Base-by-base conservation (phyloP, 2,113 vertebrate species). In the Chascanopsetta lugubris region DNA sequence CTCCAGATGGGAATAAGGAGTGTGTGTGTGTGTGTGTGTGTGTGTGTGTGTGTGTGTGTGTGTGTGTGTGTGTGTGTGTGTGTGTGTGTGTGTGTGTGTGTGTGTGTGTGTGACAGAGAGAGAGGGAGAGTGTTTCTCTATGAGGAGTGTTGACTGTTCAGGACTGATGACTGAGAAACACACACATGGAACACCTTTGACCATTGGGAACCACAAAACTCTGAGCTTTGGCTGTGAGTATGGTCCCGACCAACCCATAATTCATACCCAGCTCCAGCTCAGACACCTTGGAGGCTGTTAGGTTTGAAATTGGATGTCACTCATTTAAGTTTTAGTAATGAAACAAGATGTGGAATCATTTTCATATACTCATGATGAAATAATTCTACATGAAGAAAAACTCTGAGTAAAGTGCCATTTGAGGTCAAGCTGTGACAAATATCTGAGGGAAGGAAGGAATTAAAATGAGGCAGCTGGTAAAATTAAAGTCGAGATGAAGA, bases 1-100 rank as follows among this genome's bases (percentile, higher is more conserved):
- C 70, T 87, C 85, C 85, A 88, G 82, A 85, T 88, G 87, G 84
- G 75, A 73, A 72, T 63, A 73, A 78, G 51, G 49, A 51, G 72
- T 61, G 24, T 59, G 18, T 64, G 49, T 62, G 22, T 46, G 68
- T 57, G 45, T 48, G 63, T 48, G 55, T 61, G 43, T 36, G 25
- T n/a, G n/a, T n/a, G n/a, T n/a, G n/a, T n/a, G n/a, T n/a, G n/a
- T n/a, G n/a, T n/a, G n/a, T n/a, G n/a, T n/a, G n/a, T n/a, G n/a
- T n/a, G n/a, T n/a, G n/a, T n/a, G n/a, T n/a, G n/a, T n/a, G n/a
- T n/a, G n/a, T n/a, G n/a, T n/a, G n/a, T n/a, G n/a, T n/a, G n/a
- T n/a, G n/a, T n/a, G n/a, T n/a, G n/a, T n/a, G n/a, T n/a, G n/a
- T n/a, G n/a, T n/a, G n/a, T n/a, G n/a, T n/a, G 46, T 62, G 26